Evolutionary conservation across 2,888 invertebrate species (phyloP).

Genomic region (Acanthoscelides obtectus): DNA sequence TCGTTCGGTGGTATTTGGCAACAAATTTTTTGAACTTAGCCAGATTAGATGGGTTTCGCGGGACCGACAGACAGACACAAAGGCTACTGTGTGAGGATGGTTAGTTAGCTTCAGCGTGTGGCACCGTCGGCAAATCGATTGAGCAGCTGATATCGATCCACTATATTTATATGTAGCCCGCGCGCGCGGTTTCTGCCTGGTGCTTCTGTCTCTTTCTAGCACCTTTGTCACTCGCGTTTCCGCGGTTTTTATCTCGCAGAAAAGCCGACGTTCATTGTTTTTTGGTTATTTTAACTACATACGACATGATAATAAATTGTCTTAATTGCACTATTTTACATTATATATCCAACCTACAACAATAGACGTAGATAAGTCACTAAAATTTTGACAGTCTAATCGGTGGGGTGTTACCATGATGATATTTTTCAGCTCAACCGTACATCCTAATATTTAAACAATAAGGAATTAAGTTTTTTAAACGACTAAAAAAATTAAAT

Average conservation of each 20-base stretch:
- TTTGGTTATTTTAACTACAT: background rate
- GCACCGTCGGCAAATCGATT: background rate
- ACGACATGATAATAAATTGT: too few species aligned
- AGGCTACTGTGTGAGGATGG: background rate
- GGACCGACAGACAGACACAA: constrained; percentile 1
- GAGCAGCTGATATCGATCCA: background rate
- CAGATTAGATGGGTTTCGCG: constrained; percentile 29
- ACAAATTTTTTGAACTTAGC: constrained; percentile 42
- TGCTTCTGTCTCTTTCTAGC: background rate
- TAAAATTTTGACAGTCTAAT: too few species aligned
- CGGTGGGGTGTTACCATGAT: too few species aligned
- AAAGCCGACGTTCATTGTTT: background rate
- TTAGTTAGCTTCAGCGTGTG: background rate
- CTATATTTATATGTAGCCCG: background rate
- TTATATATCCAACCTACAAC: too few species aligned
- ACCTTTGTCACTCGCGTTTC: background rate
- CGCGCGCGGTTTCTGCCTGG: background rate
- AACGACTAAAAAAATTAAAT: too few species aligned
- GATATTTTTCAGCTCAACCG: too few species aligned
- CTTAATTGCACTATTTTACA: too few species aligned
- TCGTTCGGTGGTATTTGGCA: constrained; percentile 54
- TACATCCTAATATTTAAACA: too few species aligned
- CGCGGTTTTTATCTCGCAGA: background rate
- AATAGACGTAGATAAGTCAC: too few species aligned
- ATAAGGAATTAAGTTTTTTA: too few species aligned